Evolutionary conservation across 1,140 invertebrate species (phyloP).

Genomic region (Aricia agestis): DNA sequence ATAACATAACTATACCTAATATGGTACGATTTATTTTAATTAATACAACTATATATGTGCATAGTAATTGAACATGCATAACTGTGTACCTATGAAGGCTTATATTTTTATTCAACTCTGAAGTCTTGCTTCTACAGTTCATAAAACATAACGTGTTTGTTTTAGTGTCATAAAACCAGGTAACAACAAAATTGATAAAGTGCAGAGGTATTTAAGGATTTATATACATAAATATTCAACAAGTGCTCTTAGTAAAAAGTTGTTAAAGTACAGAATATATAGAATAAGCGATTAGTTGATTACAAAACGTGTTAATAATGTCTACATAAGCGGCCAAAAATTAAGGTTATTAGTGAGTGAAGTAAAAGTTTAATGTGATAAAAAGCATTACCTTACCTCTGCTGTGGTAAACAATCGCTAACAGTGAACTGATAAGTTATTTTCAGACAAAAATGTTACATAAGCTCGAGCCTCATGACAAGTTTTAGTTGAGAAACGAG

Average conservation of each 20-base stretch:
- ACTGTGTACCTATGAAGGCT: too few relatives aligned
- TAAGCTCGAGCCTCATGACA: slow-evolving; percentile 68
- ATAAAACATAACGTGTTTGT: too few relatives aligned
- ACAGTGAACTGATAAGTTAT: slow-evolving; percentile 47
- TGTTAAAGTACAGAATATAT: not conserved
- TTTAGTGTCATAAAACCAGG: too few relatives aligned
- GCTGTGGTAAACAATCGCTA: slow-evolving; percentile 56
- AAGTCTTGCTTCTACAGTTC: too few relatives aligned
- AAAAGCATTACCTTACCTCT: slow-evolving; percentile 53
- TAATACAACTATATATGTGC: too few relatives aligned
- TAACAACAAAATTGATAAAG: too few relatives aligned
- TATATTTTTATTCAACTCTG: too few relatives aligned
- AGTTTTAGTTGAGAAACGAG: slow-evolving; percentile 42
- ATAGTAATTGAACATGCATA: too few relatives aligned
- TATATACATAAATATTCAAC: too few relatives aligned
- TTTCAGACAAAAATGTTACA: slow-evolving; percentile 67
- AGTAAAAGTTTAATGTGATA: slow-evolving; percentile 18
- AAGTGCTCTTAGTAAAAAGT: not conserved
- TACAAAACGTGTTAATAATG: not conserved
- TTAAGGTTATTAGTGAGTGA: slow-evolving; percentile 27
- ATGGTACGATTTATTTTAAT: too few relatives aligned
- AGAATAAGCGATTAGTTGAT: not conserved
- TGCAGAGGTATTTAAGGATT: too few relatives aligned
- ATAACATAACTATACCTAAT: too few relatives aligned
- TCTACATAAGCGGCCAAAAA: slow-evolving; percentile 23